Percentiles rank a stretch among this genome's conserved stretches.
phyloP scores from a whole-genome alignment of 2,888 invertebrate genomes.

The Eucera pruinosa region DNA sequence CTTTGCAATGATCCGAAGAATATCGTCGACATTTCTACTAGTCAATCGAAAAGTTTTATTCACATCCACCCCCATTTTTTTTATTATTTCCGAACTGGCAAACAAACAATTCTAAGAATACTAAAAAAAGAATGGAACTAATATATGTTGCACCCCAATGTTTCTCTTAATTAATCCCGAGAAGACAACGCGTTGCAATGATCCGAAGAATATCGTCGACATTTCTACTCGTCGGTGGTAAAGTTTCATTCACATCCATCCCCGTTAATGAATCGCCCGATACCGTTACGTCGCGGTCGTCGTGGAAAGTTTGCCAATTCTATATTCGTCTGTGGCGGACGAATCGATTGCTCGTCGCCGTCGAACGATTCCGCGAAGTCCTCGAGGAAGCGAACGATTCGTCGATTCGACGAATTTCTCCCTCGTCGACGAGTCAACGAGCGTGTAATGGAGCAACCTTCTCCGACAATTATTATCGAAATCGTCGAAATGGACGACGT shows the following conservation, averaged over 20 bases:
- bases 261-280: slow-evolving; percentile 20
- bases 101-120: no score
- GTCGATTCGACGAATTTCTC: slow-evolving; percentile 7
- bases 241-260: slow-evolving; percentile 21
- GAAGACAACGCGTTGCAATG: neutral
- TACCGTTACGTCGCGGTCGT: neutral
- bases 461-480: slow-evolving; percentile 12
- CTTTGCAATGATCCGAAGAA: no score
- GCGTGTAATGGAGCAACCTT: slow-evolving; percentile 17
- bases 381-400: neutral
- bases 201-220: no score
- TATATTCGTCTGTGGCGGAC: slow-evolving; percentile 12
- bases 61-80: no score
- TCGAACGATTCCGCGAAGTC: neutral
- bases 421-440: slow-evolving; percentile 1
- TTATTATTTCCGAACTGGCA: no score
- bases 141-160: no score
- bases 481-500: neutral
- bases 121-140: no score
- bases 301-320: slow-evolving; percentile 28
- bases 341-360: slow-evolving; percentile 14
- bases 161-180: neutral
- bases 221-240: neutral
- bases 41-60: no score
- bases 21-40: no score